Evolutionary conservation across 2,797 vertebrate species (phyloP), one percentile per base, ranked within the genome.

Genomic region (Lagorchestes hirsutus): DNA sequence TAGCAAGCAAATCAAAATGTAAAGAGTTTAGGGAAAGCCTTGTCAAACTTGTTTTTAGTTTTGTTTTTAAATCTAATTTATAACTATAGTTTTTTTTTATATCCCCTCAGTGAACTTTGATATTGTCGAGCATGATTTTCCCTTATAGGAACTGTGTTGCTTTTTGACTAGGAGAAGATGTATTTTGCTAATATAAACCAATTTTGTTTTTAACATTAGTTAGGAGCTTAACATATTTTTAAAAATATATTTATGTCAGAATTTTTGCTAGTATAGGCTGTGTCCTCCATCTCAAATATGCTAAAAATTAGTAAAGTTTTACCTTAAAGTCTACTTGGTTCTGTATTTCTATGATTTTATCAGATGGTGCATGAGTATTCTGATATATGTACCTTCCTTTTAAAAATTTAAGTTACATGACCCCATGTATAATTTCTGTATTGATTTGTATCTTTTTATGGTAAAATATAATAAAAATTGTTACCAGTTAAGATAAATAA

Each of bases 1-100:
- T 92, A 22, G 90, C 95, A 90, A 55, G 54, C 55, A 56, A 24
- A 58, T 90, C 90, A 12, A 91, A 94, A 90, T 29, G 54, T 90
- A 74, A 95, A 92, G n/a, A 90, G 27, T 58, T 54, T 24, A n/a
- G 82, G 52, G 24, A 74, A 34, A 94, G 0, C 16, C 57, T 97
- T 92, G 97, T 31, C 94, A 24, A 94, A 90, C 90, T 50, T 90
- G 1, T 5, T 29, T 57, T 29, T 57, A 5, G 1, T 59, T 67
- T 95, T 59, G 29, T 92, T n/a, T 94, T 54, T 96, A 90, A n/a
- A 4, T 34, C 59, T n/a, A 34, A 67, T 34, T 34, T 4, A 67
- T 1, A 58, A 8, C 9, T 29, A 28, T 28, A 29, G 28, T 58
- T 67, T 67, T 67, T 34, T 34, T 67, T n/a, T 67, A 67, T 67